These are phyloP conservation scores for Hypotaenidia okinawae DNA, from an alignment of 2,797 vertebrate genomes.

Conservation along the genomic window DNA sequence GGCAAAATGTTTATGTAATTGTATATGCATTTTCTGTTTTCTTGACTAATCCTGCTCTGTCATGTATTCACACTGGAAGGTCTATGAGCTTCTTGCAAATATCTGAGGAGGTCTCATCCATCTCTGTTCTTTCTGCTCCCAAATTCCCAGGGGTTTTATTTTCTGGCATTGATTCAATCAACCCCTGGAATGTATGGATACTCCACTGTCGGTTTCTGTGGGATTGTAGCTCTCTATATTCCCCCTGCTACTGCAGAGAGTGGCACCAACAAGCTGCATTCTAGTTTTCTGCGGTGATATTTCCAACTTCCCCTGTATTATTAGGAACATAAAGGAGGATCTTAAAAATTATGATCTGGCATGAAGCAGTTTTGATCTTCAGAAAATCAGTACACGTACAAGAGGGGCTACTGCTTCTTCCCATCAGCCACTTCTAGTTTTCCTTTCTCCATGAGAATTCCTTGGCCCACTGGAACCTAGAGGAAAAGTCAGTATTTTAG, in stretches of 20 bases:
- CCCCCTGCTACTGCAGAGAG: not conserved
- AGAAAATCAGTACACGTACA: not conserved
- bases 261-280: not conserved
- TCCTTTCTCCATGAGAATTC: not conserved
- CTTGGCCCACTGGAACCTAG: not conserved
- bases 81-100: not conserved
- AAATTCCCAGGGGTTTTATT: constrained; percentile 19
- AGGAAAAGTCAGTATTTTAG: not conserved
- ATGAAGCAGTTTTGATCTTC: not conserved
- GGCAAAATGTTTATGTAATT: not conserved
- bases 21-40: not conserved
- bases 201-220: not conserved
- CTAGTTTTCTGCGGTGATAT: not conserved
- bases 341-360: not conserved
- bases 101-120: not conserved
- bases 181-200: not conserved
- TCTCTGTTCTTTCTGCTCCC: not conserved
- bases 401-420: not conserved
- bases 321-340: not conserved
- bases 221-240: not conserved
- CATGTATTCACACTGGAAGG: not conserved
- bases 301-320: not conserved
- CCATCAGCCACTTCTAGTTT: not conserved
- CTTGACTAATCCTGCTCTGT: not conserved
- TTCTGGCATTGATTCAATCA: not conserved